Base-by-base conservation (phyloP, 1,140 invertebrate genomes). In the Drosophila triauraria region DNA sequence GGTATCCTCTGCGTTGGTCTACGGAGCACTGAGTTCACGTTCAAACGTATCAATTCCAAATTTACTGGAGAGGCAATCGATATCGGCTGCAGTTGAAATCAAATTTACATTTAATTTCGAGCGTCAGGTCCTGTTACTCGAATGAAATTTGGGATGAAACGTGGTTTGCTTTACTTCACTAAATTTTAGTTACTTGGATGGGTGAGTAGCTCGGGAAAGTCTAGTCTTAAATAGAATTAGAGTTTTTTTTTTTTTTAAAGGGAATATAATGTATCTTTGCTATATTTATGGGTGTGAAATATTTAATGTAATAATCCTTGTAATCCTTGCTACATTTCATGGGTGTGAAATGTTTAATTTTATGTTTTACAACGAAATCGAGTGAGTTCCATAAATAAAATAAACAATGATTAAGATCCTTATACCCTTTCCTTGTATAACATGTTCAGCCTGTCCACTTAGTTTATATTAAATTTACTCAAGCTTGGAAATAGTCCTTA, bases 101-200 rank as follows among this genome's bases (percentile, higher is more conserved):
- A 53, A 70, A 68, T 70, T 68, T 54, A 54, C 48, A 70, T 70
- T 68, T 70, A 38, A 68, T 54, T 70, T 27, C 46, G 3, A 67
- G 23, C n/a, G 32, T 32, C 40, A 42, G 60, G 20, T 62, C 20
- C 15, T 27, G 32, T 54, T 23, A 38, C 51, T 38, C 1, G 12
- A 54, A 12, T 15, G 32, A 54, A 23, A 54, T 38, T 15, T 23
- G 23, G 51, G 17, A 1, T 7, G 13, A 54, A 54, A 23, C 38
- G 53, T 40, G 51, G 32, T 13, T 38, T 54, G 20, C 32, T 38
- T 54, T n/a, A 38, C 15, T 42, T 42, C 35, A 23, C 4, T 42
- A 20, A 15, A 2, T 23, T 42, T 38, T 38, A 54, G 51, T 23
- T 54, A 38, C 32, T 54, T 38, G 9, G 32, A 15, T 38, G 17